Evolutionary conservation across 2,797 vertebrate species (phyloP).

Genomic region (Allochrocebus solatus): DNA sequence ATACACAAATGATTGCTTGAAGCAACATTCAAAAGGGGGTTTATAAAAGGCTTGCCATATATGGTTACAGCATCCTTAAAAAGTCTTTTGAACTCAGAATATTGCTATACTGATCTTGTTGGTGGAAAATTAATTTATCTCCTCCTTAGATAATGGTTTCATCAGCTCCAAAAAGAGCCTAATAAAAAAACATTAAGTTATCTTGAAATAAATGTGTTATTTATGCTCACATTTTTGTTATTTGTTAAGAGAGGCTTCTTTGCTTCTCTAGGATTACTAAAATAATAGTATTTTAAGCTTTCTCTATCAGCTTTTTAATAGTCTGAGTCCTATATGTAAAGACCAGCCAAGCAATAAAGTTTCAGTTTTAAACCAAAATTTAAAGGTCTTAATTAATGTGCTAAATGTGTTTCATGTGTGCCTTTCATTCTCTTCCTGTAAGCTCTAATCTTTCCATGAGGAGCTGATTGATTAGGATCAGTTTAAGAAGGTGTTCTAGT

Average conservation of each 20-base stretch:
- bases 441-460: neutral
- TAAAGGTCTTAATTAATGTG: neutral
- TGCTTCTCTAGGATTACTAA: neutral
- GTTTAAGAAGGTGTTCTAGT: neutral
- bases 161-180: neutral
- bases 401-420: neutral
- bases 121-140: neutral
- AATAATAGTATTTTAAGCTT: neutral
- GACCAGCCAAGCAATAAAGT: neutral
- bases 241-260: neutral
- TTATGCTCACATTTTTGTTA: neutral
- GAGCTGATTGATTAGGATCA: neutral
- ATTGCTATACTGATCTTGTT: neutral
- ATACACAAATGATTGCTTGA: neutral
- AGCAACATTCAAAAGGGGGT: neutral
- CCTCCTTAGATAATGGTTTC: neutral
- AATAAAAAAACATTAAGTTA: neutral
- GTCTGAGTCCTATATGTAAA: neutral
- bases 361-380: conserved; percentile 6
- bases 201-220: neutral
- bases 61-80: neutral
- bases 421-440: neutral
- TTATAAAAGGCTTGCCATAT: neutral
- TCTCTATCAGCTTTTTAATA: neutral
- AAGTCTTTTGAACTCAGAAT: neutral